Evolutionary conservation across 37 sponge, comb jelly and placozoan species (phyloP).

Genomic region (Geodia barretti): DNA sequence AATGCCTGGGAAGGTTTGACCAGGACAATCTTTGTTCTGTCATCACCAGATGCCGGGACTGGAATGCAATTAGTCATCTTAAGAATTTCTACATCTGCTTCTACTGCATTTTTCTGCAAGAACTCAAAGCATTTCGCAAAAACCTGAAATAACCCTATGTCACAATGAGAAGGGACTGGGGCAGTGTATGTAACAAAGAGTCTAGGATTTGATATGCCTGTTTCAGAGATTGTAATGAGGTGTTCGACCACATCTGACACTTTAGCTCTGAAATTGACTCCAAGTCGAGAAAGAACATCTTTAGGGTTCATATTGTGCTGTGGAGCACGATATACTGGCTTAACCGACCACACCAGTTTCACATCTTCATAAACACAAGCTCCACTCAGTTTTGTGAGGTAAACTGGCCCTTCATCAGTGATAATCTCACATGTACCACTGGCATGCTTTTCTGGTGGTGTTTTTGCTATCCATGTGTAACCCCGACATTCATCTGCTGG

Average conservation of each 20-base stretch:
- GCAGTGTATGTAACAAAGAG: constrained; percentile 37
- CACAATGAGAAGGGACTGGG: not conserved
- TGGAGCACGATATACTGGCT: constrained; percentile 36
- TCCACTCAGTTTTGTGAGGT: not conserved
- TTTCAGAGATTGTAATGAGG: constrained; percentile 28
- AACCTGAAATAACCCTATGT: not conserved
- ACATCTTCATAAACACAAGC: not conserved
- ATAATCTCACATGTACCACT: not conserved
- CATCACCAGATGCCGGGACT: constrained; percentile 12
- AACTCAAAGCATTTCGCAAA: constrained; percentile 13
- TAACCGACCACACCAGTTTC: constrained; percentile 54
- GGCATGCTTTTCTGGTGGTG: not conserved
- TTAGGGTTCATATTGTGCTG: not conserved
- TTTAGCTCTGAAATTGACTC: not conserved
- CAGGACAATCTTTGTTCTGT: constrained; percentile 17
- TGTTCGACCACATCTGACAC: constrained; percentile 43
- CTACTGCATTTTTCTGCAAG: not conserved
- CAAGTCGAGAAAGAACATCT: constrained; percentile 1
- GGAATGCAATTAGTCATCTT: constrained; percentile 31
- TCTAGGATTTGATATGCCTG: not conserved
- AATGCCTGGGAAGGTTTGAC: constrained; percentile 51
- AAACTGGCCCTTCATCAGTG: not conserved
- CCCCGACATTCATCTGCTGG: not conserved
- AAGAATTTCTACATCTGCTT: not conserved
- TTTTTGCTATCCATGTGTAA: constrained; percentile 40